Evolutionary conservation across 2,113 vertebrate genomes (phyloP), one percentile per base, ranked within the genome.

Genomic region (Sander vitreus): DNA sequence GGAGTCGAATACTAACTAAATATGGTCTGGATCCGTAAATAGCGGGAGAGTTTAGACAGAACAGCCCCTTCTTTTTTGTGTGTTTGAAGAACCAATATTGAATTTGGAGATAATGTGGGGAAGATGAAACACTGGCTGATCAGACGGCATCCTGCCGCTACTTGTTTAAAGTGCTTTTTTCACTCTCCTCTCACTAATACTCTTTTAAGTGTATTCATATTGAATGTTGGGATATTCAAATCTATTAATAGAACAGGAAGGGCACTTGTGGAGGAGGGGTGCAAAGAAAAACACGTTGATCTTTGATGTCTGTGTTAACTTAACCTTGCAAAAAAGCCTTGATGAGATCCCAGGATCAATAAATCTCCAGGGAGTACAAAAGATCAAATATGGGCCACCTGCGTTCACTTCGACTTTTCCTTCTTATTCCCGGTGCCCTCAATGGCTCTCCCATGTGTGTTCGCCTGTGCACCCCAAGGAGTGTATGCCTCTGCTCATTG

Each of bases 291-390:
- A 90, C 73, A 90, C 73, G 76, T 71, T 80, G 57, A 87, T 89
- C 88, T 91, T 88, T 94, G 89, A 89, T 93, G 86, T 87, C 84
- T 86, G 80, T 81, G 66, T 88, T 89, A 81, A 88, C 81, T 86
- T 76, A 87, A 78, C 68, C 59, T 21, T 80, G 82, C 13, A 62
- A 84, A 85, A 76, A 85, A 75, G 54, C 78, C 65, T 77, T 88
- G 85, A 93, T 89, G 79, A 93, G 85, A 92, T 86, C 92, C 78
- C 39, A 57, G 50, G 82, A 93, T 94, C 88, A 58, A 93, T 94
- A 84, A 66, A 54, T 82, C 85, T 69, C 85, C 4, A n/a, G 77
- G 66, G 81, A 80, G 43, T 64, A 80, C 39, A 84, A 57, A 76
- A 80, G 73, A 89, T 85, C 65, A 87, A 85, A 90, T 80, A 67